Evolutionary conservation across 2,888 invertebrate species (phyloP).

Genomic region (Drosophila mimetica): DNA sequence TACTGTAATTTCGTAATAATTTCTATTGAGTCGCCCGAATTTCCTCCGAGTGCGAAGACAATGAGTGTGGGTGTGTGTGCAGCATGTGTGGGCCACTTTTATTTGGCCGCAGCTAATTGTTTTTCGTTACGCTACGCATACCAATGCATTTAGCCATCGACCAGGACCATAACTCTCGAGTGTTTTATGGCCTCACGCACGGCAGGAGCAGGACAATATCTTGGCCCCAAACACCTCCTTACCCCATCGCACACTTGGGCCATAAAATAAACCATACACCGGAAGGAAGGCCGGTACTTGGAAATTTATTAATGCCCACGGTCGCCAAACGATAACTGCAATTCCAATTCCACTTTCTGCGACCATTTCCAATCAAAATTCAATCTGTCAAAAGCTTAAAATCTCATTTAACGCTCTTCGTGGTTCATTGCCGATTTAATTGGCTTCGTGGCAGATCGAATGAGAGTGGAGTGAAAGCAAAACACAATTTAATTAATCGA

Average conservation of each 20-base stretch:
- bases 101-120: conserved; percentile 76
- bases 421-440: conserved; percentile 42
- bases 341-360: conserved; percentile 29
- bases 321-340: conserved; percentile 30
- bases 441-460: conserved; percentile 34
- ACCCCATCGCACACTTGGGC: conserved; percentile 48
- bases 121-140: conserved; percentile 77
- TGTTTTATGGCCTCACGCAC: conserved; percentile 77
- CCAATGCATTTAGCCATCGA: conserved; percentile 72
- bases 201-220: conserved; percentile 75
- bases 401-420: conserved; percentile 33
- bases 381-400: conserved; percentile 46
- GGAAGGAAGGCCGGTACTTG: conserved; percentile 61
- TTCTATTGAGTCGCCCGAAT: no score
- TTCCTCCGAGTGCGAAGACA: not conserved
- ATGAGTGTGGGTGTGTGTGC: not conserved
- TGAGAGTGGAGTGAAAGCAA: conserved; percentile 48
- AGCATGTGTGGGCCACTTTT: conserved; percentile 48
- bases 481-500: conserved; percentile 64
- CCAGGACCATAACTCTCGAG: conserved; percentile 66
- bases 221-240: conserved; percentile 46
- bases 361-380: conserved; percentile 21
- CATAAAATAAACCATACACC: conserved; percentile 68
- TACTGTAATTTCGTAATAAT: no score
- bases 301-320: conserved; percentile 70